phyloP scores from a whole-genome alignment of 1,140 invertebrate species.

The Euschistus heros region DNA sequence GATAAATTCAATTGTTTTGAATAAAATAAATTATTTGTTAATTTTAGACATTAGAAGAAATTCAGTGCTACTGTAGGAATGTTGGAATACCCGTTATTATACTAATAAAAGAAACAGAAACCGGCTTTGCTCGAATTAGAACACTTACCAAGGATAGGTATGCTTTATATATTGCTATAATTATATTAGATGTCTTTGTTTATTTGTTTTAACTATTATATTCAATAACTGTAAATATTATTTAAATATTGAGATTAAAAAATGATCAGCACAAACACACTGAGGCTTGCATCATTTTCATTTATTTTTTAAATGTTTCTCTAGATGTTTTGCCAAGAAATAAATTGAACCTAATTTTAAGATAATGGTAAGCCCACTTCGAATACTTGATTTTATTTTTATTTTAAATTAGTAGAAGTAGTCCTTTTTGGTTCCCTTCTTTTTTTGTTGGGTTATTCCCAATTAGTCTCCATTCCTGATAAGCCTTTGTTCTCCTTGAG shows the following conservation, averaged over 20 bases:
- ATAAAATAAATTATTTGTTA: slow-evolving; percentile 21
- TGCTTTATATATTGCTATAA: neutral
- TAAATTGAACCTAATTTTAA: too few species aligned
- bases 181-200: neutral
- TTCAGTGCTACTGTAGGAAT: slow-evolving; percentile 51
- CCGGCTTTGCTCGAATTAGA: slow-evolving; percentile 45
- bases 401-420: too few species aligned
- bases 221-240: neutral
- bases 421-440: too few species aligned
- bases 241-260: neutral
- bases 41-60: slow-evolving; percentile 48
- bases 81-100: slow-evolving; percentile 53
- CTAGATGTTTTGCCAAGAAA: too few species aligned
- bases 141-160: slow-evolving; percentile 45
- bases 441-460: too few species aligned
- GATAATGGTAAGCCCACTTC: too few species aligned
- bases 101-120: slow-evolving; percentile 53
- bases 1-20: slow-evolving; percentile 3
- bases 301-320: too few species aligned
- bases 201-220: neutral
- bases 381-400: too few species aligned
- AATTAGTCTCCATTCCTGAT: too few species aligned
- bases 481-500: too few species aligned
- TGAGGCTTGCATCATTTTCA: too few species aligned
- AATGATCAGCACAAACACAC: neutral